Conservation (phyloP, 1,140 invertebrate genomes). For the Drosophila eugracilis region DNA sequence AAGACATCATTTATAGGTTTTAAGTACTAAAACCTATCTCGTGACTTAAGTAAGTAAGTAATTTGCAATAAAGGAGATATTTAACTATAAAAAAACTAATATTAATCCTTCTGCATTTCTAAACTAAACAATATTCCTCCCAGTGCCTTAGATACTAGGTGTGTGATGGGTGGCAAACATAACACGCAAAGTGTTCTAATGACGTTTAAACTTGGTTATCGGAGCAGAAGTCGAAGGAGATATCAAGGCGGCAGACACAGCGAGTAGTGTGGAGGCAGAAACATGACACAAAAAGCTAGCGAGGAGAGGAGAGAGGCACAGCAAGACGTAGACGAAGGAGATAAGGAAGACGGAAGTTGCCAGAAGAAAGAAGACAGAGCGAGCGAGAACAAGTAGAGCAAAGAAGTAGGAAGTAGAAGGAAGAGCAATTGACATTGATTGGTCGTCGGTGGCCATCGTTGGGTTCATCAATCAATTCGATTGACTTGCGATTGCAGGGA, state of each 20-base stretch:
- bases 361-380: neutral
- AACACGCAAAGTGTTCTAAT: slow-evolving; percentile 43
- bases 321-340: neutral
- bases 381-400: too few relatives aligned
- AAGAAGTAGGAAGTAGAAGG: neutral
- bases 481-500: slow-evolving; percentile 29
- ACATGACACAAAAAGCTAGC: slow-evolving; percentile 5
- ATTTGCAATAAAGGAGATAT: too few relatives aligned
- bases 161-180: slow-evolving; percentile 19
- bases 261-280: too few relatives aligned
- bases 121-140: neutral
- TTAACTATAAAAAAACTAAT: too few relatives aligned
- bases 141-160: neutral
- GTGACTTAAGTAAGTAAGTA: too few relatives aligned
- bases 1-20: too few relatives aligned
- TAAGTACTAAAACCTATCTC: too few relatives aligned
- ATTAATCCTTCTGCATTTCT: too few relatives aligned
- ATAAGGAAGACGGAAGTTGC: slow-evolving; percentile 31
- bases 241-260: slow-evolving; percentile 12
- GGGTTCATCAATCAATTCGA: slow-evolving; percentile 47
- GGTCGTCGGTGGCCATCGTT: slow-evolving; percentile 39
- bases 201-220: slow-evolving; percentile 45
- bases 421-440: slow-evolving; percentile 29
- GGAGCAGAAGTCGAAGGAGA: slow-evolving; percentile 37
- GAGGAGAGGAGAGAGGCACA: neutral